A percentile compares a stretch with the other conserved stretches of the same genome.
phyloP scores from a whole-genome alignment of 2,888 invertebrate species.

The Microplitis deprimator region DNA sequence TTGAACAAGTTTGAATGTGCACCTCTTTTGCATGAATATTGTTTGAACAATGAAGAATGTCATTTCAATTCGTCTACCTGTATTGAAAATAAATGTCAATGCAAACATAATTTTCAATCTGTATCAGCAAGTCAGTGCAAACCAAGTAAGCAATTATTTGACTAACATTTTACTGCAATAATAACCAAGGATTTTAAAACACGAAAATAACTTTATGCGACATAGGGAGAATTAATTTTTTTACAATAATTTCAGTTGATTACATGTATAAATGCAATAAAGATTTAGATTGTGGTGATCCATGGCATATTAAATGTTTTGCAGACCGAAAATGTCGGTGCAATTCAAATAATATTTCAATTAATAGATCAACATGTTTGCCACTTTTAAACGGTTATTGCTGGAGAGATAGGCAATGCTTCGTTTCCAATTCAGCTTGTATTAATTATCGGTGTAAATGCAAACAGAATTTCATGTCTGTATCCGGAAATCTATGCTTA shows the following conservation, averaged over 20 bases:
- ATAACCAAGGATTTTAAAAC: neutral
- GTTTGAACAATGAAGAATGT: neutral
- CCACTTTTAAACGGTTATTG: neutral
- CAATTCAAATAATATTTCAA: neutral
- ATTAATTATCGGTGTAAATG: neutral
- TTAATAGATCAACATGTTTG: neutral
- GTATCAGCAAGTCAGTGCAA: neutral
- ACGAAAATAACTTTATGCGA: neutral
- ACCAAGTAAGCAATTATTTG: neutral
- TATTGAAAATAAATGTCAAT: neutral
- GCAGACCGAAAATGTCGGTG: neutral
- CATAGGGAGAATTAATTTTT: too few relatives aligned
- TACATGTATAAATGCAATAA: neutral
- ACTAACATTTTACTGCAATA: neutral
- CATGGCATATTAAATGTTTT: neutral
- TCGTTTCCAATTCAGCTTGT: neutral
- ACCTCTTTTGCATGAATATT: neutral
- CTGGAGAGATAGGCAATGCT: neutral
- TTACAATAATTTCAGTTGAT: neutral
- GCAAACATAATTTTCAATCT: neutral
- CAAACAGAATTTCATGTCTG: neutral
- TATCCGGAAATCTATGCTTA: neutral
- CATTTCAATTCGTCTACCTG: neutral
- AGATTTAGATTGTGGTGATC: neutral
- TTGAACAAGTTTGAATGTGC: neutral